Base-by-base conservation (phyloP, 2,888 invertebrate genomes). In the Suillia variegata region DNA sequence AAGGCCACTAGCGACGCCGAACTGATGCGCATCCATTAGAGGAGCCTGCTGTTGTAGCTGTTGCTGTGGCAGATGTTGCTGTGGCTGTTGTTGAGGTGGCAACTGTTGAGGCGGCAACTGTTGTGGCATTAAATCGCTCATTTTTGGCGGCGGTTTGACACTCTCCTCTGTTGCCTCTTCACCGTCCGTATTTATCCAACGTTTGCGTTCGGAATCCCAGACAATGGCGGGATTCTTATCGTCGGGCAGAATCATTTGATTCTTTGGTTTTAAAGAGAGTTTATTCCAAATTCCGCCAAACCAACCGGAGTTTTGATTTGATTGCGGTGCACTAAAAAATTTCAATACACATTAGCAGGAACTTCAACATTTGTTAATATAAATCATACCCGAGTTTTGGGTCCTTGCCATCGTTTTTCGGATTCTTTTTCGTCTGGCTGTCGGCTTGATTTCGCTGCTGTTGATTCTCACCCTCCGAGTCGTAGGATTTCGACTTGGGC, bases 211-310 rank as follows among this genome's bases (percentile, higher is more conserved):
- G 59, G 89, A 85, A 84, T 96, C 95, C 96, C 96, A 97, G 56
- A 96, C 92, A 85, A 96, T 96, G 65, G 91, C 85, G 64, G 94
- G 95, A 84, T 96, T 92, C 81, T 91, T 95, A 83, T 97, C 96
- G 83, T 96, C 96, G 1, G 97, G 96, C 69, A 97, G 85, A 76
- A 92, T 95, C 94, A 96, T 96, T 85, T 96, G 95, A 85, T 95
- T 96, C 83, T 93, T 94, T 48, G 92, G 89, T 69, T 91, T 90
- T 56, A 91, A 85, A 18, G 92, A 86, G 61, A 94, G 85, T 82
- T 92, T 93, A 80, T 88, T 92, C 84, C 93, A 92, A 71, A 95
- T 86, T 54, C 94, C 93, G 63, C 93, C 93, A 75, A 96, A 90
- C 93, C 95, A 94, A 58, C 93, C 89, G 12, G 80, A 75, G 70